These are phyloP conservation scores for Drosophila dunni DNA, from an alignment of 1,140 invertebrate species.

Conservation along the genomic window DNA sequence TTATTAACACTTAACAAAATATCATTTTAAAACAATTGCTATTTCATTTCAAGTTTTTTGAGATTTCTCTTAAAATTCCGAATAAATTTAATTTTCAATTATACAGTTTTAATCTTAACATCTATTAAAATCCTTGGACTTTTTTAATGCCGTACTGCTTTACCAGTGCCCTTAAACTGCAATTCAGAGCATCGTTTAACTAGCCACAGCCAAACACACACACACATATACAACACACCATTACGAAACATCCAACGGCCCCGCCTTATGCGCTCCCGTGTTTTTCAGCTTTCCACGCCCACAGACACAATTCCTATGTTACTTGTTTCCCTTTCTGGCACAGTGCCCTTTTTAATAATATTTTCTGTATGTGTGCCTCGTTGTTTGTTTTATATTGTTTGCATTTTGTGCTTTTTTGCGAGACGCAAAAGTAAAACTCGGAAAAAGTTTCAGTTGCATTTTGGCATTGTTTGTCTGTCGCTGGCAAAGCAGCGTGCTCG, in stretches of 20 bases:
- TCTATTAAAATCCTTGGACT: not conserved
- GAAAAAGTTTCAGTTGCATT: conserved; percentile 52
- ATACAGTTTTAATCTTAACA: not conserved
- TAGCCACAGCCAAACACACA: conserved; percentile 23
- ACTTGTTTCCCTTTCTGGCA: conserved; percentile 16
- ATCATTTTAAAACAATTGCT: too few species aligned
- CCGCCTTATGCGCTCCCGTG: conserved; percentile 8
- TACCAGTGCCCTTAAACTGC: conserved; percentile 28
- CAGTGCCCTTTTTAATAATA: conserved; percentile 47
- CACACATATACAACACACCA: not conserved
- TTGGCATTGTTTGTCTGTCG: conserved; percentile 54
- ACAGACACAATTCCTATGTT: conserved; percentile 37
- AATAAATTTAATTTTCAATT: conserved; percentile 1
- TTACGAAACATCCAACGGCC: not conserved
- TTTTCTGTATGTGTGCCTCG: conserved; percentile 39
- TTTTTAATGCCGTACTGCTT: conserved; percentile 17
- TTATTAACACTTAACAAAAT: too few species aligned
- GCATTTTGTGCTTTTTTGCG: conserved; percentile 50
- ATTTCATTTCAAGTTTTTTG: too few species aligned
- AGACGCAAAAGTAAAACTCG: conserved; percentile 28
- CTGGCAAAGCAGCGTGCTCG: conserved; percentile 15
- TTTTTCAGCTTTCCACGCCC: conserved; percentile 30
- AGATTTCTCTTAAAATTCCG: too few species aligned
- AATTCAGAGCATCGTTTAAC: conserved; percentile 22
- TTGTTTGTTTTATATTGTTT: conserved; percentile 65